Conservation (phyloP, 2,888 invertebrate genomes). For the Mamestra brassicae region DNA sequence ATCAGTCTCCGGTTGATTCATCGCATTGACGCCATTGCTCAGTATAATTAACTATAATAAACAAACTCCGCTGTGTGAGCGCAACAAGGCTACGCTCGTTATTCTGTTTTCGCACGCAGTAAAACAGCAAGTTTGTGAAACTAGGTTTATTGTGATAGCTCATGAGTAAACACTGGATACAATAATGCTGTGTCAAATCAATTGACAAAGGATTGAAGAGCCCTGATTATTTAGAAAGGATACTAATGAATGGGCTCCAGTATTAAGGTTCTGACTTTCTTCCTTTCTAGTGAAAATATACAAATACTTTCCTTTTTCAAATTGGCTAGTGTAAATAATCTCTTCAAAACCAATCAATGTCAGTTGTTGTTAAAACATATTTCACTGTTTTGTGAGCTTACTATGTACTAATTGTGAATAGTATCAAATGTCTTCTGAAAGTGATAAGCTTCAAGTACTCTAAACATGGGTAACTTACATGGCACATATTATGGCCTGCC, state of each 20-base stretch:
- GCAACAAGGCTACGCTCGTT: constrained; percentile 25
- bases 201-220: neutral
- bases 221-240: too few relatives aligned
- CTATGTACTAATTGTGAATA: neutral
- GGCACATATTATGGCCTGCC: neutral
- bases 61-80: constrained; percentile 58
- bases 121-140: constrained; percentile 24
- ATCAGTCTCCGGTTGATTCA: constrained; percentile 71
- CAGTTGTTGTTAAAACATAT: neutral
- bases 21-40: constrained; percentile 73
- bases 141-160: constrained; percentile 28
- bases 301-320: neutral
- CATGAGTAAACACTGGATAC: constrained; percentile 6
- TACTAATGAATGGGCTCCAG: too few relatives aligned
- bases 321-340: too few relatives aligned
- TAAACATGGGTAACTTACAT: neutral
- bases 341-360: neutral
- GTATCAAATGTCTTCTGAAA: neutral
- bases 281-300: too few relatives aligned
- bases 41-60: constrained; percentile 69
- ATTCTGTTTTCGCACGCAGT: constrained; percentile 35
- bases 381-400: neutral
- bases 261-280: neutral
- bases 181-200: neutral
- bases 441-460: neutral